Conservation (phyloP, 2,797 vertebrate species). For the Antennarius maculatus region DNA sequence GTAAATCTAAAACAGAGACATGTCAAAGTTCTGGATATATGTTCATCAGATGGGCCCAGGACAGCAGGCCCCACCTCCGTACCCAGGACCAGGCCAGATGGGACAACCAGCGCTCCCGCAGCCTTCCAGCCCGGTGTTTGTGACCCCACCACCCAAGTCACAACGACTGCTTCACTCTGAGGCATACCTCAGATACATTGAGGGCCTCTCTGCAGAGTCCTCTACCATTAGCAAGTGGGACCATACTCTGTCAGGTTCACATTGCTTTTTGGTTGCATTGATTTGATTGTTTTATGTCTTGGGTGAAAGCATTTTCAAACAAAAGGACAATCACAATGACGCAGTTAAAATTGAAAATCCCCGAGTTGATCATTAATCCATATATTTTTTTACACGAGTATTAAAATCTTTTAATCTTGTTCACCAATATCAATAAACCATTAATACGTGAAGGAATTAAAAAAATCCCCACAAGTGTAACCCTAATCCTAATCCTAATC, state of each 20-base stretch:
- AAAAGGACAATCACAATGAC: background rate
- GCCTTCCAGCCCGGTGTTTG: conserved; percentile 96
- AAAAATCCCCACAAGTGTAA: background rate
- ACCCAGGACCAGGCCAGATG: conserved; percentile 88
- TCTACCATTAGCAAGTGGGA: conserved; percentile 97
- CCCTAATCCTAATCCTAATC: no score
- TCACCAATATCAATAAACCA: background rate
- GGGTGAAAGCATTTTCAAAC: no score
- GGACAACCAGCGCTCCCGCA: conserved; percentile 90
- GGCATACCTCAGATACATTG: conserved; percentile 96
- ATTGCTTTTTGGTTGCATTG: background rate
- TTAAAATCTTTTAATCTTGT: background rate
- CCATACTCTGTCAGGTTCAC: conserved; percentile 93
- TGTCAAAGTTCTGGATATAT: background rate
- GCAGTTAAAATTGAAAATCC: background rate
- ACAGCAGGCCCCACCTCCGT: conserved; percentile 92
- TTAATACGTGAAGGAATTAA: background rate
- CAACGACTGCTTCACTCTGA: conserved; percentile 97
- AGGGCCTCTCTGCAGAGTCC: conserved; percentile 93
- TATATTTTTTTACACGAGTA: background rate
- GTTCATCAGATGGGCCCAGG: conserved; percentile 84
- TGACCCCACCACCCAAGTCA: conserved; percentile 94
- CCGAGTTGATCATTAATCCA: background rate
- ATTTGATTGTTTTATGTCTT: no score
- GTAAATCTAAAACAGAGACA: background rate